Conservation (phyloP, 2,113 vertebrate species). For the Pangasianodon gigas region DNA sequence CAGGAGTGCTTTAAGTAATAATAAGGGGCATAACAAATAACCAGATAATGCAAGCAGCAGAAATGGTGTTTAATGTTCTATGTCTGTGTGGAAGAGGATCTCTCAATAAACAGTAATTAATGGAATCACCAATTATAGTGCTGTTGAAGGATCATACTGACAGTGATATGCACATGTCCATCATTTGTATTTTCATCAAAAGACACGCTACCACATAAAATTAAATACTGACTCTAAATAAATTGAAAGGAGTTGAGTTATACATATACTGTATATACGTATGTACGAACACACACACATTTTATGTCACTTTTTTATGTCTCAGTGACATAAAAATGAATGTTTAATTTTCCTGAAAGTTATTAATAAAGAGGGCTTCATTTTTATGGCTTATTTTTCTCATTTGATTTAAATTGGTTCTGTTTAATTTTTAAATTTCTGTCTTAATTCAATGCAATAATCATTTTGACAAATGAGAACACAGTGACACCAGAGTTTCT, state of each 20-base stretch:
- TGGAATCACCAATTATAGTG: not conserved
- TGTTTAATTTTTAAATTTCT: conserved; percentile 37
- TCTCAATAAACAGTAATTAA: not conserved
- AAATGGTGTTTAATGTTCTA: not conserved
- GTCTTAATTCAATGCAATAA: conserved; percentile 32
- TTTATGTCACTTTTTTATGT: not conserved
- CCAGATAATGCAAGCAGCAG: not conserved
- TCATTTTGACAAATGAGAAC: conserved; percentile 44
- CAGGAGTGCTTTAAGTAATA: not conserved
- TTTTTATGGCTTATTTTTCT: conserved; percentile 14
- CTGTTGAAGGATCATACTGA: too few relatives aligned
- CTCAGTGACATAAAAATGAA: not conserved
- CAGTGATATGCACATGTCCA: not conserved
- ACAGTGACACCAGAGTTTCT: conserved; percentile 36
- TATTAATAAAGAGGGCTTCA: not conserved
- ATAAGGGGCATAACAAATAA: not conserved
- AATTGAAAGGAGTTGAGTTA: too few relatives aligned
- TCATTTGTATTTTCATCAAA: too few relatives aligned
- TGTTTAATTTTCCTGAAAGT: not conserved
- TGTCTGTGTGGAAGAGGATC: not conserved
- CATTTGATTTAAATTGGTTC: not conserved
- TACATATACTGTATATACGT: not conserved
- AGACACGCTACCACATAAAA: too few relatives aligned
- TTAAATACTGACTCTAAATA: too few relatives aligned
- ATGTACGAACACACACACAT: not conserved